Conservation (phyloP, 1,140 invertebrate species). For the Papilio helenus region DNA sequence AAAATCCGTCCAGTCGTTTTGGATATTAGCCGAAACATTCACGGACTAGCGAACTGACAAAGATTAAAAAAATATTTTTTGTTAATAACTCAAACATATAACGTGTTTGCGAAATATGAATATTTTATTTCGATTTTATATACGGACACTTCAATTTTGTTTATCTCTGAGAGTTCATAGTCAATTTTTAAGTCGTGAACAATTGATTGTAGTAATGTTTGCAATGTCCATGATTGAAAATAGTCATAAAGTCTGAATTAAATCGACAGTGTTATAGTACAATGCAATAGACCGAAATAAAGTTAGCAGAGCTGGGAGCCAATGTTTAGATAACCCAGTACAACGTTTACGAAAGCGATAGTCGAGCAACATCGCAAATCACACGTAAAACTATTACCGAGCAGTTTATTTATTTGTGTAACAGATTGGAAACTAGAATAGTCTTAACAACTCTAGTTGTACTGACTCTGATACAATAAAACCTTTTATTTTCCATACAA, state of each 20-base stretch:
- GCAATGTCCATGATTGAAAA: background rate
- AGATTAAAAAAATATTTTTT: too few relatives aligned
- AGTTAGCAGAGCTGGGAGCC: background rate
- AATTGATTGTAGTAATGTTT: background rate
- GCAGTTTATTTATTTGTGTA: conserved; percentile 26
- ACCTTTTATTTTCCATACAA: background rate
- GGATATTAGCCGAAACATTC: too few relatives aligned
- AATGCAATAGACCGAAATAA: conserved; percentile 16
- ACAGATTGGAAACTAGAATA: conserved; percentile 26
- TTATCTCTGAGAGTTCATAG: too few relatives aligned
- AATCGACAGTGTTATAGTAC: background rate
- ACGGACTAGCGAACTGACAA: too few relatives aligned
- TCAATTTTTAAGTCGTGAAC: background rate
- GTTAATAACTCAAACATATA: too few relatives aligned
- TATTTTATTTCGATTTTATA: too few relatives aligned
- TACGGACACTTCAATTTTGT: too few relatives aligned
- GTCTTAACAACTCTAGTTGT: background rate
- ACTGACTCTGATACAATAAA: background rate
- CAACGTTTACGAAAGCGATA: conserved; percentile 25
- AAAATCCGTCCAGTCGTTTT: too few relatives aligned
- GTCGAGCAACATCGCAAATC: conserved; percentile 7
- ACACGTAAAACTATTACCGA: conserved; percentile 22
- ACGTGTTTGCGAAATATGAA: too few relatives aligned
- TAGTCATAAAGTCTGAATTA: background rate
- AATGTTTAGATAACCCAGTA: conserved; percentile 35